phyloP scores from a whole-genome alignment of 2,113 vertebrate species.

The Lophotis ruficrista region DNA sequence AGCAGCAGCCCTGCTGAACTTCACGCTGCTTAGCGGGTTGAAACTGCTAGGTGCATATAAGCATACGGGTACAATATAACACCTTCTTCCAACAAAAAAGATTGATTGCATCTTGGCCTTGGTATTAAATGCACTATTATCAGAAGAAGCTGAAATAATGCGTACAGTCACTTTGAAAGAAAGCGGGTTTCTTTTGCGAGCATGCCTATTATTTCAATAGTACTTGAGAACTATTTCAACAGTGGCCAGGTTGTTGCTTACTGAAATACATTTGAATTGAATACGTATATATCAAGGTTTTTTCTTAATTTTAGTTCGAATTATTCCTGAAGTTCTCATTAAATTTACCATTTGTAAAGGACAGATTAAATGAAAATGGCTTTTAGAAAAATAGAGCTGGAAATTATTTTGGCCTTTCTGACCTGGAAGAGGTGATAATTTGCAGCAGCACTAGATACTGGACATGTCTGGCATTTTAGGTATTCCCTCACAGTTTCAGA shows the following conservation, averaged over 20 bases:
- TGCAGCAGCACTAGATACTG: constrained; percentile 33
- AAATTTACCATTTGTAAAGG: constrained; percentile 73
- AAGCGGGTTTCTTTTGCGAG: constrained; percentile 59
- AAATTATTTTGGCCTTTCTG: constrained; percentile 72
- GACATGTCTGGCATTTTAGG: constrained; percentile 47
- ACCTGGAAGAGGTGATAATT: constrained; percentile 61
- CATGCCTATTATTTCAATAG: constrained; percentile 65
- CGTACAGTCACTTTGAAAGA: constrained; percentile 63
- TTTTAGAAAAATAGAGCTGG: constrained; percentile 71
- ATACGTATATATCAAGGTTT: constrained; percentile 35
- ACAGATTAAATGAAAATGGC: constrained; percentile 70
- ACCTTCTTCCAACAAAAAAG: constrained; percentile 47
- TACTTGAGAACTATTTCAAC: constrained; percentile 68
- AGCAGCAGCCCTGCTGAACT: constrained; percentile 8
- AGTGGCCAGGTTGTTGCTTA: constrained; percentile 64
- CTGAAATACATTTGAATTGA: constrained; percentile 67
- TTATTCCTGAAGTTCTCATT: constrained; percentile 69
- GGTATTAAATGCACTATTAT: constrained; percentile 63
- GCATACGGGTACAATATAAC: neutral
- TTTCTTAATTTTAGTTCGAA: constrained; percentile 63
- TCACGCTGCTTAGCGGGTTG: neutral
- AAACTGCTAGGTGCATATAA: constrained; percentile 17
- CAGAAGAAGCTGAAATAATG: constrained; percentile 68
- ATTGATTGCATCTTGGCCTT: constrained; percentile 64
- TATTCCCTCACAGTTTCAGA: constrained; percentile 16